Evolutionary conservation across 2,797 vertebrate species (phyloP).

Genomic region (Danio albolineatus): DNA sequence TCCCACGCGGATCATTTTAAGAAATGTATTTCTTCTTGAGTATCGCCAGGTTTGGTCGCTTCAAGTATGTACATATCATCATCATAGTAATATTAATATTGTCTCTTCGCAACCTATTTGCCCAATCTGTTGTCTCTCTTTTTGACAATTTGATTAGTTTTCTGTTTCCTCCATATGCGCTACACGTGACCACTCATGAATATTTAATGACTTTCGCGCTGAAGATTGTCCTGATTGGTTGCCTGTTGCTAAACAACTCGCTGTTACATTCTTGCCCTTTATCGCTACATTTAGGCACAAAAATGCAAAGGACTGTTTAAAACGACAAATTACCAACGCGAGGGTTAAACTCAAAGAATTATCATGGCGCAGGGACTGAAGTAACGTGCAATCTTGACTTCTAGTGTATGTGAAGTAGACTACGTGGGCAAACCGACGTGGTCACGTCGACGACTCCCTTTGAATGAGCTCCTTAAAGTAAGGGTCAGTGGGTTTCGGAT

Average conservation of each 20-base stretch:
- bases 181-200: neutral
- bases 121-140: neutral
- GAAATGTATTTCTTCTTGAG: neutral
- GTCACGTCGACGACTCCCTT: neutral
- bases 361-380: neutral
- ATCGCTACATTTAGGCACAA: too few species aligned
- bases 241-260: neutral
- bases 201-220: neutral
- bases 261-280: neutral
- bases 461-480: neutral
- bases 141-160: neutral
- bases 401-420: neutral
- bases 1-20: neutral
- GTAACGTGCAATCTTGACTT: neutral
- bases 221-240: neutral
- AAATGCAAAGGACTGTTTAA: neutral
- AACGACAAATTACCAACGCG: too few species aligned
- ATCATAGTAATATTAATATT: neutral
- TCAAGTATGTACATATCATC: neutral
- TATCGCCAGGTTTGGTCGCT: neutral
- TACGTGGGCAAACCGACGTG: neutral
- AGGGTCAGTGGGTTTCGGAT: too few species aligned
- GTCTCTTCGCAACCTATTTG: too few species aligned
- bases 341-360: neutral
- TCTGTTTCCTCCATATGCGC: too few species aligned